A percentile compares a stretch with the other conserved stretches of the same genome.
Evolutionary conservation across 1,140 invertebrate genomes (phyloP).

Genomic region (Drosophila obscura): DNA sequence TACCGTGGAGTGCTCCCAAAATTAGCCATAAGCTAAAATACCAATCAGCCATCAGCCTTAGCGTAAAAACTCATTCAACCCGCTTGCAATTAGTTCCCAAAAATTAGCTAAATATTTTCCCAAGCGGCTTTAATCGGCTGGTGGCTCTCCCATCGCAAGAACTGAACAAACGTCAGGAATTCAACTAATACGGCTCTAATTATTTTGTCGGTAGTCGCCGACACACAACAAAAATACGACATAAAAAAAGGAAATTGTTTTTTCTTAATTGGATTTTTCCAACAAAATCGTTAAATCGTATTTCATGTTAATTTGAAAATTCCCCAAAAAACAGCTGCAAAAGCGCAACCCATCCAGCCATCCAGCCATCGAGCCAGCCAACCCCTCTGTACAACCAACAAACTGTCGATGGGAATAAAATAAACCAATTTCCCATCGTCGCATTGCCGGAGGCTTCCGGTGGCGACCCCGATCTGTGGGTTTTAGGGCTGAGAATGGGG

Average conservation of each 20-base stretch:
- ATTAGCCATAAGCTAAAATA: neutral
- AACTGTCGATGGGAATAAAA: slow-evolving; percentile 71
- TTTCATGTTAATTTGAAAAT: slow-evolving; percentile 73
- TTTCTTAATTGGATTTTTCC: slow-evolving; percentile 66
- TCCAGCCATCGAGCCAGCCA: neutral
- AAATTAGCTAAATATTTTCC: too few species aligned
- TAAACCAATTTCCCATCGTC: slow-evolving; percentile 73
- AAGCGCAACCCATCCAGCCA: neutral
- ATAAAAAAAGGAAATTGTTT: slow-evolving; percentile 55
- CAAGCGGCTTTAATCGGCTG: too few species aligned
- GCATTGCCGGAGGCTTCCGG: slow-evolving; percentile 60
- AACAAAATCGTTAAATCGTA: slow-evolving; percentile 58
- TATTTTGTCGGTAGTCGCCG: slow-evolving; percentile 22
- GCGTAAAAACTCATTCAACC: too few species aligned
- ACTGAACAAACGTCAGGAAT: neutral
- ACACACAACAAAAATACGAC: slow-evolving; percentile 32
- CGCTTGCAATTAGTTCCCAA: too few species aligned
- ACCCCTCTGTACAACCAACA: neutral
- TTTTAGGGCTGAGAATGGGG: neutral
- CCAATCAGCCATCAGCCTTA: too few species aligned
- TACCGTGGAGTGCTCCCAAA: too few species aligned
- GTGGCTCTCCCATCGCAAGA: too few species aligned
- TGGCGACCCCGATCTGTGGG: neutral
- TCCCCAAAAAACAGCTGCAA: slow-evolving; percentile 12
- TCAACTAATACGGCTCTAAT: slow-evolving; percentile 30